Base-by-base conservation (phyloP, 37 sponge, comb jelly and placozoan genomes). In the Spongilla lacustris region DNA sequence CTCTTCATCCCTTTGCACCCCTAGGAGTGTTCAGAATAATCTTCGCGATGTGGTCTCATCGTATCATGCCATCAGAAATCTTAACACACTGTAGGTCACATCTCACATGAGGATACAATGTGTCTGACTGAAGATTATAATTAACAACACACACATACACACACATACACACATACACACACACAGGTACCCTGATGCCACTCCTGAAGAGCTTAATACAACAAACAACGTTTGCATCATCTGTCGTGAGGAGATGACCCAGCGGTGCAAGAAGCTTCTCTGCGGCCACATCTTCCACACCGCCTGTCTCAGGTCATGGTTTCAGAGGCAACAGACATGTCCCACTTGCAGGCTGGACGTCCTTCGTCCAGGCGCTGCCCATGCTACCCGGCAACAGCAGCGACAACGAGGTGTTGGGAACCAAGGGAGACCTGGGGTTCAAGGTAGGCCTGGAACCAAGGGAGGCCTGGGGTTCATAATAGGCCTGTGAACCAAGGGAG, bases 271-370 rank as follows among this genome's bases (percentile, higher is more conserved):
- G 93, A 97, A 88, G 84, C 85, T 99, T 14, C 99, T 97, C 30
- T 99, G 99, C 74, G 88, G 83, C 14, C 99, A 99, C 90, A 94
- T 99, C 78, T 99, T 97, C 87, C 99, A 99, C 91, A 80, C 90
- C 22, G 75, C 79, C 72, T 99, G 99, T 78, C 90, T 99, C 50
- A 86, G 95, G 66, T 93, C 94, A 0, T 99, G 99, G 99, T 99
- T 99, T 89, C 99, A 97, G 79, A 70, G 96, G 2, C 98, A 99
- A 81, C 99, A 99, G 88, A 90, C 91, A 17, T 99, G 99, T 68
- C 99, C 99, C 46, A 97, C 98, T n/a, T 99, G 99, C 66, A 90
- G 94, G 58, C 69, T 85, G n/a, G 84, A 87, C 67, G 90, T 96
- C 21, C 80, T 93, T 14, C 73, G 75, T 24, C 68, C 68, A 28